A percentile compares a stretch with the other conserved stretches of the same genome.
phyloP scores from a whole-genome alignment of 2,888 invertebrate species.

The Timema podura region DNA sequence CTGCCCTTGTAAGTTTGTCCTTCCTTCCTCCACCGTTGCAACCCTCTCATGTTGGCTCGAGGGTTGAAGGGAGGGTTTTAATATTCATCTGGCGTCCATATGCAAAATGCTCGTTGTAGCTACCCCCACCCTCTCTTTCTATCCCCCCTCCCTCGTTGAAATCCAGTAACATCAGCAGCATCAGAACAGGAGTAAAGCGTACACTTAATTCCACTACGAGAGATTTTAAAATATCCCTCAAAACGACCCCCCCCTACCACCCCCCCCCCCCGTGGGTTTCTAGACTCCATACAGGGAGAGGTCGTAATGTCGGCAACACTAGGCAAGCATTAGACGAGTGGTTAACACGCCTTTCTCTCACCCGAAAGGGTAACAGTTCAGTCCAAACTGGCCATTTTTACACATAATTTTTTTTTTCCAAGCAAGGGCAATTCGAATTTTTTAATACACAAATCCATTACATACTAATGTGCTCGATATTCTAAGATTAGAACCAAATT shows the following conservation, averaged over 20 bases:
- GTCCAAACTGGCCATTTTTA: too few species aligned
- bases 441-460: too few species aligned
- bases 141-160: slow-evolving; percentile 12
- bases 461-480: too few species aligned
- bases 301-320: too few species aligned
- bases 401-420: too few species aligned
- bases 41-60: background rate
- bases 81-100: slow-evolving; percentile 31
- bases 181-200: slow-evolving; percentile 7
- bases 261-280: background rate
- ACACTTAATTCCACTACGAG: slow-evolving; percentile 29
- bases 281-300: too few species aligned
- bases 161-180: slow-evolving; percentile 15
- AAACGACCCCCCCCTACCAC: background rate
- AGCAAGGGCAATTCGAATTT: too few species aligned
- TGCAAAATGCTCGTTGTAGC: slow-evolving; percentile 26
- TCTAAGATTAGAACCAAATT: too few species aligned
- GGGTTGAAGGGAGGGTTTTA: slow-evolving; percentile 23
- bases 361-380: too few species aligned
- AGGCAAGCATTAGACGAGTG: too few species aligned
- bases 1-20: background rate
- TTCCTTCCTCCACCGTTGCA: background rate
- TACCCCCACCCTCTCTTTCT: slow-evolving; percentile 1
- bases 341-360: too few species aligned
- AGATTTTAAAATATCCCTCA: slow-evolving; percentile 27